Evolutionary conservation across 2,113 vertebrate genomes (phyloP).

Genomic region (Mirounga angustirostris): DNA sequence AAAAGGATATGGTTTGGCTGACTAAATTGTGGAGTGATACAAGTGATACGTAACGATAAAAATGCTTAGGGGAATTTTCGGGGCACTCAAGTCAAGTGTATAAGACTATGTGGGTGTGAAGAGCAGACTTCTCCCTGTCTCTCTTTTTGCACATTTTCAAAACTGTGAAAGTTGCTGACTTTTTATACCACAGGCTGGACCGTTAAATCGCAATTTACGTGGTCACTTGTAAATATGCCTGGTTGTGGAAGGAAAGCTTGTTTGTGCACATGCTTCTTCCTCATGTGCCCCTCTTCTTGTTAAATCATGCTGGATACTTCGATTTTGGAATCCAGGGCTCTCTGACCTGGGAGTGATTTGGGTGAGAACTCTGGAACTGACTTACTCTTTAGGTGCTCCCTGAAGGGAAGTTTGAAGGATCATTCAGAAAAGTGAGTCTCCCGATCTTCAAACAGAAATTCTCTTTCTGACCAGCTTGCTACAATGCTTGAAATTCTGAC

Average conservation of each 20-base stretch:
- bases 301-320: not conserved
- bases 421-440: slow-evolving; percentile 18
- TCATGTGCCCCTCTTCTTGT: not conserved
- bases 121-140: slow-evolving; percentile 61
- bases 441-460: not conserved
- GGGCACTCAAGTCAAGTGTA: slow-evolving; percentile 80
- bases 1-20: slow-evolving; percentile 89
- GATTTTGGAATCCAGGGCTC: not conserved
- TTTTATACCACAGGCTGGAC: slow-evolving; percentile 73
- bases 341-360: not conserved
- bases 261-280: not conserved
- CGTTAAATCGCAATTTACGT: slow-evolving; percentile 56
- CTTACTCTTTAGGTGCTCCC: slow-evolving; percentile 47
- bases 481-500: not conserved
- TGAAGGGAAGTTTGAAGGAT: not conserved
- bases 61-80: slow-evolving; percentile 89
- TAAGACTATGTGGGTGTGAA: slow-evolving; percentile 86
- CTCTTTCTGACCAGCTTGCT: slow-evolving; percentile 8
- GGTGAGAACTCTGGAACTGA: not conserved
- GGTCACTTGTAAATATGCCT: slow-evolving; percentile 52
- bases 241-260: not conserved
- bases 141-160: slow-evolving; percentile 72
- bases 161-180: slow-evolving; percentile 85
- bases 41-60: slow-evolving; percentile 86
- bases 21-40: slow-evolving; percentile 89